Base-by-base conservation (phyloP, 1,140 invertebrate species). In the Drosophila santomea region DNA sequence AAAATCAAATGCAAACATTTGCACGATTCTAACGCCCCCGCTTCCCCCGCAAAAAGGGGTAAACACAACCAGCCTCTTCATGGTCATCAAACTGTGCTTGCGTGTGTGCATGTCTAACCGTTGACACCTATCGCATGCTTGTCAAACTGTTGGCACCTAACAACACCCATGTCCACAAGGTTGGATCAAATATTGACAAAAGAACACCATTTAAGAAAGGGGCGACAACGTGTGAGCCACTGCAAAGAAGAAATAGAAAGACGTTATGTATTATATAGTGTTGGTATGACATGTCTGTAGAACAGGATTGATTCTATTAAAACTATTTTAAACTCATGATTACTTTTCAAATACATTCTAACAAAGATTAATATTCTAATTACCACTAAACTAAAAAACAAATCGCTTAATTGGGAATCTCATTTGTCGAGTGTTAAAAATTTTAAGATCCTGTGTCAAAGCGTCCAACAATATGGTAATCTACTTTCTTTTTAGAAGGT, bases 71-170 rank as follows among this genome's bases (percentile, higher is more conserved):
- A 47, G n/a, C 28, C 66, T 58, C 7, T 69, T 75, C 51, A 78
- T 59, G 41, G 52, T 36, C 57, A 62, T 66, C 47, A 75, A 79
- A 71, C 63, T 56, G 48, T 55, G 55, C 63, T 78, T 78, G 54
- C 58, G 62, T 69, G 51, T 41, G 50, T 74, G 68, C 74, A 50
- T 61, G 28, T 35, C 48, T 35, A 51, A 51, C 48, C 48, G 28
- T 32, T 35, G 73, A 67, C 58, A 77, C 64, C 36, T 51, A 52
- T 23, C 44, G 14, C 58, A 36, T 32, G 54, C 43, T 44, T 71
- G 54, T 54, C 39, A 38, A 60, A 59, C 38, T 45, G 15, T 38
- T 39, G 35, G 17, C 47, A 73, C 58, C 41, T 62, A 54, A 54
- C 54, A 62, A 62, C 60, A 62, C 36, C 36, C 54, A 35, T 43